Percentiles rank a stretch among this genome's conserved stretches.
Conservation (phyloP, 2,113 vertebrate genomes). For the Pseudonaja textilis region DNA sequence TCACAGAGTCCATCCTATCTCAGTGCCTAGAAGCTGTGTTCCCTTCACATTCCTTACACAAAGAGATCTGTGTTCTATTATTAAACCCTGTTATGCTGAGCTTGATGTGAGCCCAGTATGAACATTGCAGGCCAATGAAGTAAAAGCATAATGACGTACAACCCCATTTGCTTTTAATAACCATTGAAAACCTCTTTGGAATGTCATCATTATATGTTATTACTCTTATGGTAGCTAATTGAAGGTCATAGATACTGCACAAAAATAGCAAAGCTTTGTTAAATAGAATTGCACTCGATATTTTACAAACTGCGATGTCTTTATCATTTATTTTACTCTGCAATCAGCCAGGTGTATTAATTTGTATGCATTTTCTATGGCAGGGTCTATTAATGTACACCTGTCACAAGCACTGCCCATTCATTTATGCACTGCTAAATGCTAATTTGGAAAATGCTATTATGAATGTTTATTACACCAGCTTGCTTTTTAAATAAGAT, state of each 20-base stretch:
- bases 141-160: constrained; percentile 36
- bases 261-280: neutral
- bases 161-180: constrained; percentile 35
- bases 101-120: constrained; percentile 9
- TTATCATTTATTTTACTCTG: neutral
- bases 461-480: constrained; percentile 24
- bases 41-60: constrained; percentile 12
- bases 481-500: neutral
- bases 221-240: neutral
- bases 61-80: constrained; percentile 21
- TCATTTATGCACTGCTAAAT: constrained; percentile 35
- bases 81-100: constrained; percentile 47
- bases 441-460: constrained; percentile 40
- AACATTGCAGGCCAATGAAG: constrained; percentile 31
- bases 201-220: neutral
- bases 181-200: neutral
- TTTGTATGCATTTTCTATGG: constrained; percentile 32
- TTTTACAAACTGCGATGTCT: constrained; percentile 1
- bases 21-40: neutral
- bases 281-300: neutral
- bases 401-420: constrained; percentile 10
- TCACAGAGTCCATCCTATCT: constrained; percentile 25
- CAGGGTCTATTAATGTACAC: constrained; percentile 37
- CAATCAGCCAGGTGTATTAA: neutral
- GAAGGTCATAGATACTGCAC: neutral